phyloP scores from a whole-genome alignment of 1,140 invertebrate species.

The Megalonaias nervosa region DNA sequence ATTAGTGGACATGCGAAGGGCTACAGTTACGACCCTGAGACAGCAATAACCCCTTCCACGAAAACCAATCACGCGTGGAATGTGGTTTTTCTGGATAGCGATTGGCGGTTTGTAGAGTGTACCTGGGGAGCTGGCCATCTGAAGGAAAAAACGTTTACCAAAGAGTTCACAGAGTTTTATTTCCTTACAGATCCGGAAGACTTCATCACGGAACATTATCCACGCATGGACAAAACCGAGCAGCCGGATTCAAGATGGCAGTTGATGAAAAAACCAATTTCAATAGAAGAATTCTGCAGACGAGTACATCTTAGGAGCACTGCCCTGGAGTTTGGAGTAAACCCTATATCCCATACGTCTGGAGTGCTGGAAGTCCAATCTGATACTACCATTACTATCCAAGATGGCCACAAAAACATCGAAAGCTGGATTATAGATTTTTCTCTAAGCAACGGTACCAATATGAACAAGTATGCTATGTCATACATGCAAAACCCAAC shows the following conservation, averaged over 20 bases:
- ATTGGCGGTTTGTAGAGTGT: slow-evolving; percentile 59
- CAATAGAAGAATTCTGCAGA: slow-evolving; percentile 26
- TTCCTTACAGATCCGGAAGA: slow-evolving; percentile 74
- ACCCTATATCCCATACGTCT: no score
- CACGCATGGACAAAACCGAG: slow-evolving; percentile 57
- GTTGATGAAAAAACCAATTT: slow-evolving; percentile 29
- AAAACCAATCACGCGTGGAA: slow-evolving; percentile 72
- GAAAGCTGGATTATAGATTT: no score
- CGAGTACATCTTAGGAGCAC: slow-evolving; percentile 14
- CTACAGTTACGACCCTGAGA: slow-evolving; percentile 95
- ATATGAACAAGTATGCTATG: no score
- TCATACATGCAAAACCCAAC: no score
- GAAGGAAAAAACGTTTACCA: slow-evolving; percentile 38
- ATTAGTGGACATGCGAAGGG: slow-evolving; percentile 92
- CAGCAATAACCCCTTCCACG: slow-evolving; percentile 94
- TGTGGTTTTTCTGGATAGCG: slow-evolving; percentile 38
- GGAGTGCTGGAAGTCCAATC: no score
- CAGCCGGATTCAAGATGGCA: slow-evolving; percentile 40
- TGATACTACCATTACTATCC: no score
- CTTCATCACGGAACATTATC: slow-evolving; percentile 73
- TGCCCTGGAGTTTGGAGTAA: slow-evolving; percentile 4
- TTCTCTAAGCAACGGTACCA: no score
- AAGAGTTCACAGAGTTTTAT: slow-evolving; percentile 55
- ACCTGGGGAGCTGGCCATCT: slow-evolving; percentile 71
- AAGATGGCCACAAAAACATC: no score